A percentile compares a stretch with the other conserved stretches of the same genome.
phyloP scores from a whole-genome alignment of 37 sponge, comb jelly and placozoan genomes.

The Sycon ciliatum region DNA sequence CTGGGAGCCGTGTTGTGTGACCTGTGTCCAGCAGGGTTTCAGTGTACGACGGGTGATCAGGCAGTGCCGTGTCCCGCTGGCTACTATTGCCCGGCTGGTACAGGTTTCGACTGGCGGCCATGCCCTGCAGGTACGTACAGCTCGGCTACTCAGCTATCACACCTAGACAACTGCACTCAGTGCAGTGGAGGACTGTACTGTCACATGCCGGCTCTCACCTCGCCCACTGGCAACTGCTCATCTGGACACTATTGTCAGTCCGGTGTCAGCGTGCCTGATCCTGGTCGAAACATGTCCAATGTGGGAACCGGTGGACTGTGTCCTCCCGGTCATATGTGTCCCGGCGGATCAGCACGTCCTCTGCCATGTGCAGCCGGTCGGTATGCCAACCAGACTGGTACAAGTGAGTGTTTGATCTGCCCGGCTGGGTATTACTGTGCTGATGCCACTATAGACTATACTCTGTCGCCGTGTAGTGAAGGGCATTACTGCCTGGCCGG shows the following conservation, averaged over 20 bases:
- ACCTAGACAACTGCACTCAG: background rate
- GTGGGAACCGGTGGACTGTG: background rate
- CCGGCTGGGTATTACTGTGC: background rate
- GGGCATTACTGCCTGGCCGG: background rate
- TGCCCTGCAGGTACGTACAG: constrained; percentile 36
- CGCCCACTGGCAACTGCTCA: constrained; percentile 13
- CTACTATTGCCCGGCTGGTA: constrained; percentile 31
- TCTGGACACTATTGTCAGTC: constrained; percentile 26
- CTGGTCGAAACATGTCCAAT: background rate
- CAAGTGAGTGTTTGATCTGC: background rate
- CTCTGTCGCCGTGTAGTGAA: background rate
- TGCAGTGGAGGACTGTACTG: background rate
- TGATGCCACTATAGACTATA: background rate
- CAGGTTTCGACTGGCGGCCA: constrained; percentile 11
- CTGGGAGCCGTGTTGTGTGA: constrained; percentile 5
- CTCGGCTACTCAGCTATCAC: background rate
- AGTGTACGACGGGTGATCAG: constrained; percentile 21
- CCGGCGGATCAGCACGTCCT: constrained; percentile 17
- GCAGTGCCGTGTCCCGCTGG: constrained; percentile 39
- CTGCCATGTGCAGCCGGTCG: constrained; percentile 9
- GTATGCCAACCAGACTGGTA: constrained; percentile 11
- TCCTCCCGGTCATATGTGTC: constrained; percentile 29
- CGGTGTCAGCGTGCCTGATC: constrained; percentile 10
- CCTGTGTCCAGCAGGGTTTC: constrained; percentile 25
- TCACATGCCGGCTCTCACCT: background rate